Evolutionary conservation across 2,888 invertebrate species (phyloP), one percentile per base, ranked within the genome.

Genomic region (Drosophila lacicola): DNA sequence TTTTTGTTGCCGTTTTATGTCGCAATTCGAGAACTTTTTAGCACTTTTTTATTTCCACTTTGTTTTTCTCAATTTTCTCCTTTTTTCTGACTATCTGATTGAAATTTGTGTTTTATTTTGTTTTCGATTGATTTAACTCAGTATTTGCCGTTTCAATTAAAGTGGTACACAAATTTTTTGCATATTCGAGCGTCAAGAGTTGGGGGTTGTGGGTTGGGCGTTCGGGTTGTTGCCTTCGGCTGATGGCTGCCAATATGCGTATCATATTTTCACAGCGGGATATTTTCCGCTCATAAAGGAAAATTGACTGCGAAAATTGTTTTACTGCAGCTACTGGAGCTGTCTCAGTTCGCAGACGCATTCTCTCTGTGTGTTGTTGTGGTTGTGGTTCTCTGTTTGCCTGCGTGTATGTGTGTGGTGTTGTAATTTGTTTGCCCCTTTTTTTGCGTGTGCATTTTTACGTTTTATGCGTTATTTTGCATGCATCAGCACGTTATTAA

Each of bases 241-340:
- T 73, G 74, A 73, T 63, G 60, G 36, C 63, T 68, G 74, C 62
- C 82, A 87, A 85, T 88, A 85, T 84, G 72, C 81, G 76, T 84
- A 74, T 82, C 83, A 89, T 81, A 88, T 82, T 88, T 81, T 63
- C 85, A 71, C 74, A 62, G 73, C 71, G 62, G 78, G 87, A 89
- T 83, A 87, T 86, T 83, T 81, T 92, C 47, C 77, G 74, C 74
- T 88, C 84, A 90, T 85, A 85, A 85, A 90, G 84, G 78, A 85
- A 86, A 90, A 85, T 90, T 85, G 85, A 90, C 89, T 90, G 87
- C 89, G 84, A 88, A 85, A 90, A 85, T 90, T 90, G 81, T 88
- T 88, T 85, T 74, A 72, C 87, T 78, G 70, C 68, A 69, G 82
- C 84, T 58, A 57, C 74, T 82, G 78, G 65, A 67, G 66, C 72